Conservation (phyloP, 2,113 vertebrate species). For the Mola mola region DNA sequence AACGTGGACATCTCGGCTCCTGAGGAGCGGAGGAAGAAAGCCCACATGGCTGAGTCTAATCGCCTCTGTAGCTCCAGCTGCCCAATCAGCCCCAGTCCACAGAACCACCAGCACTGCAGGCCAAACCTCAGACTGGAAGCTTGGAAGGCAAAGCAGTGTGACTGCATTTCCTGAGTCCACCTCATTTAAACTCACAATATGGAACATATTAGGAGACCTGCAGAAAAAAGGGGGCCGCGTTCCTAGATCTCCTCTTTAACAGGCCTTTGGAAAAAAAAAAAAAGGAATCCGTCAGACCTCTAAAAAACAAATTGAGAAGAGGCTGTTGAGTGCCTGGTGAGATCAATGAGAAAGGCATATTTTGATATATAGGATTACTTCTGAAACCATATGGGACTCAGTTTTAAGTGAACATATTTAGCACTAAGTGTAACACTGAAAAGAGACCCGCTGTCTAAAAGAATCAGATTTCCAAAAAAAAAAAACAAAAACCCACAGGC, state of each 20-base stretch:
- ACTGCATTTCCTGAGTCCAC: conserved; percentile 84
- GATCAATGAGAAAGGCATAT: conserved; percentile 60
- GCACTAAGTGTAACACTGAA: conserved; percentile 42
- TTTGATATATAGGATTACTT: conserved; percentile 62
- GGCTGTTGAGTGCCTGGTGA: conserved; percentile 51
- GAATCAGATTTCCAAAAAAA: conserved; percentile 32
- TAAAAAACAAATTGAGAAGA: conserved; percentile 70
- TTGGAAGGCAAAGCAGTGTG: conserved; percentile 81
- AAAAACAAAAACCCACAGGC: conserved; percentile 40
- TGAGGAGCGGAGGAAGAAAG: conserved; percentile 68
- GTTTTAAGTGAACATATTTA: conserved; percentile 47
- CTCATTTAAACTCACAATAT: conserved; percentile 86
- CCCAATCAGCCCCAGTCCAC: conserved; percentile 76
- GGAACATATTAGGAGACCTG: conserved; percentile 83
- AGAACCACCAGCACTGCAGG: conserved; percentile 73
- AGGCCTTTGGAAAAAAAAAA: conserved; percentile 68
- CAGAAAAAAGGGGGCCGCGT: conserved; percentile 53
- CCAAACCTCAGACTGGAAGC: conserved; percentile 78
- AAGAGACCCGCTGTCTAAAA: conserved; percentile 19
- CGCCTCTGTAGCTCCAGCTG: conserved; percentile 62
- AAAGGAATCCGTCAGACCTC: conserved; percentile 46
- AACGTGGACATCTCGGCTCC: conserved; percentile 78
- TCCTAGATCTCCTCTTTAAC: conserved; percentile 81
- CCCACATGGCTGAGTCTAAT: conserved; percentile 72
- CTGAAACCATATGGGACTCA: conserved; percentile 45